phyloP scores from a whole-genome alignment of 2,797 vertebrate genomes.

The Apogon talboti region DNA sequence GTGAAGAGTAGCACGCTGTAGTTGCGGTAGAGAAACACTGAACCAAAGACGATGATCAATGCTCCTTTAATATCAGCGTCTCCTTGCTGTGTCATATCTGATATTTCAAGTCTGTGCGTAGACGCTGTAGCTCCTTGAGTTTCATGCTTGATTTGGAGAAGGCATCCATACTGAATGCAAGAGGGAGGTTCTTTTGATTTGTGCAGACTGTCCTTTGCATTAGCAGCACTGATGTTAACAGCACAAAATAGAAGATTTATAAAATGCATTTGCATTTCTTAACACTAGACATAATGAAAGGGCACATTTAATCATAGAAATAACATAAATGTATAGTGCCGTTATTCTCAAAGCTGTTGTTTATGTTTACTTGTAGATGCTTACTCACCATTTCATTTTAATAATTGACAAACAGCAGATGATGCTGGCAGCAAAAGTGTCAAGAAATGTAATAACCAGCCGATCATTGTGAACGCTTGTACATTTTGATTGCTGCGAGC shows the following conservation, averaged over 20 bases:
- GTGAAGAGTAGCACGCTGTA: conserved; percentile 17
- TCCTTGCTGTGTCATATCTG: conserved; percentile 23
- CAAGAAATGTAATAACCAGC: conserved; percentile 45
- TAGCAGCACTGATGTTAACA: conserved; percentile 31
- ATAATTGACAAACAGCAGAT: conserved; percentile 24
- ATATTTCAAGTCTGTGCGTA: neutral
- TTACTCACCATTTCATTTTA: conserved; percentile 13
- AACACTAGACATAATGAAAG: conserved; percentile 10
- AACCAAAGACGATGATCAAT: conserved; percentile 69
- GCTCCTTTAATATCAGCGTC: conserved; percentile 41
- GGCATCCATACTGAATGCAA: conserved; percentile 1
- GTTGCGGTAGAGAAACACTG: conserved; percentile 29
- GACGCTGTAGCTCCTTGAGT: conserved; percentile 10
- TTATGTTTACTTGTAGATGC: conserved; percentile 10
- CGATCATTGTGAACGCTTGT: conserved; percentile 42
- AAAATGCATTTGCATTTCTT: neutral
- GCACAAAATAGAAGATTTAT: conserved; percentile 19
- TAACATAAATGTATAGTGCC: neutral
- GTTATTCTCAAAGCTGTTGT: conserved; percentile 15
- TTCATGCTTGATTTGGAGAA: conserved; percentile 6
- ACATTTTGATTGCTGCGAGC: conserved; percentile 33
- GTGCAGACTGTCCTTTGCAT: conserved; percentile 22
- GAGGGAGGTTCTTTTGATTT: conserved; percentile 1
- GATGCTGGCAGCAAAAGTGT: neutral
- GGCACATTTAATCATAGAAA: conserved; percentile 8